Evolutionary conservation across 2,113 vertebrate species (phyloP), one percentile per base, ranked within the genome.

Genomic region (Hypanus sabinus): DNA sequence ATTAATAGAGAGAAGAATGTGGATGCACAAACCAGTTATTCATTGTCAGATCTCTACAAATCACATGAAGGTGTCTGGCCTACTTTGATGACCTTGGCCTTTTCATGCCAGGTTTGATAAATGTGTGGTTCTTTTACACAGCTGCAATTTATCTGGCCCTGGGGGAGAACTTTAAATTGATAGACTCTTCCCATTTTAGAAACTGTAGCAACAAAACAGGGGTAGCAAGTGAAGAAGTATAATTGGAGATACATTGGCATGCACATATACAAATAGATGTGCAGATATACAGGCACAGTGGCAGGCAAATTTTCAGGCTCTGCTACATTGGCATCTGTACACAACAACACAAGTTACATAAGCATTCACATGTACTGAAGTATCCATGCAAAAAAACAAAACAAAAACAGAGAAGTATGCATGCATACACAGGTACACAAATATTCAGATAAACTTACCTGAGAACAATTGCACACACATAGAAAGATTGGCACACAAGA

Each of bases 1-100:
- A 88, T 88, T 88, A 87, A 87, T 88, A 62, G 85, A 5, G 60
- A 88, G 30, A 5, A 14, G 83, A 27, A n/a, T 87, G 10, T 12
- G 27, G 85, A 16, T 57, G 10, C 83, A 60, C 27, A 33, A 33
- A 33, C 57, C 12, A 6, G 30, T 88, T 65, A 60, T 62, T 88
- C 60, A 65, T 33, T 62, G 57, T n/a, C 85, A 65, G 27, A 60
- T 65, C 85, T 33, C 27, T 65, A 65, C 20, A 88, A 27, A 62
- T 88, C 85, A 88, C 60, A 62, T 65, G 60, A 88, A 88, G 85
- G n/a, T 65, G 85, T 65, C 85, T 88, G 85, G 30, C 85, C 60
- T 88, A 88, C 85, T 88, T 88, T 88, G 12, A 65, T 30, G 85
- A 33, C 60, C 60, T 88, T 88, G 60, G 60, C 30, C 60, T 65